Evolutionary conservation across 2,888 invertebrate genomes (phyloP).

Genomic region (Amphipoea lucens): DNA sequence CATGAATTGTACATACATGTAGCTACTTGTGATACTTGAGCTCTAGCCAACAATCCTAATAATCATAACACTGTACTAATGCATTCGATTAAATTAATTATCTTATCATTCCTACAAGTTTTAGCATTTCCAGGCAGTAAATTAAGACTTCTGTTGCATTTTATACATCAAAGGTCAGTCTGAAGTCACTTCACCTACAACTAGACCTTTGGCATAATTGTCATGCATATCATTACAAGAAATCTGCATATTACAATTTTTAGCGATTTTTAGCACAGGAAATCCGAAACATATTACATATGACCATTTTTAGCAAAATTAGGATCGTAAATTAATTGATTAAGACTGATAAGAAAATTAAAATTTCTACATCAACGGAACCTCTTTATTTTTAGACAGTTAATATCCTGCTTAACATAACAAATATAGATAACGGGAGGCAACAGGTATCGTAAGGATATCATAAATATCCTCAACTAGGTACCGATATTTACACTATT

Average conservation of each 20-base stretch:
- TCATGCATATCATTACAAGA: conserved; percentile 11
- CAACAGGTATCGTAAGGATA: conserved; percentile 47
- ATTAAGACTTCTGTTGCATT: conserved; percentile 29
- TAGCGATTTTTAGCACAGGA: conserved; percentile 9
- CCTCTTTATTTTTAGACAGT: not conserved
- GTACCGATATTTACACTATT: conserved; percentile 31
- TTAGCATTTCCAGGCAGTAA: conserved; percentile 32
- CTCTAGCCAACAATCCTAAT: conserved; percentile 53
- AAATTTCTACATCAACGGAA: not conserved
- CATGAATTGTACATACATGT: conserved; percentile 30
- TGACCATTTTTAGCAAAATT: not conserved
- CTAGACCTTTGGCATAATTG: conserved; percentile 23
- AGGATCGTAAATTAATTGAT: not conserved
- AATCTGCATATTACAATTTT: conserved; percentile 28
- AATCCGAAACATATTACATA: conserved; percentile 25
- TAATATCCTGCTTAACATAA: conserved; percentile 20
- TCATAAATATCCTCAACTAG: conserved; percentile 51
- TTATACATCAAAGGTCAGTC: conserved; percentile 15
- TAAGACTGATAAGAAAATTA: not conserved
- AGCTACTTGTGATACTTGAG: conserved; percentile 48
- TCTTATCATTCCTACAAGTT: conserved; percentile 40
- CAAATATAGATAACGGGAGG: conserved; percentile 36
- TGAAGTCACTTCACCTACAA: conserved; percentile 21
- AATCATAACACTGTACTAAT: conserved; percentile 51
- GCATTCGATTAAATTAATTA: conserved; percentile 52